Evolutionary conservation across 2,888 invertebrate genomes (phyloP), one percentile per base, ranked within the genome.

Genomic region (Drosophila gaucha): DNA sequence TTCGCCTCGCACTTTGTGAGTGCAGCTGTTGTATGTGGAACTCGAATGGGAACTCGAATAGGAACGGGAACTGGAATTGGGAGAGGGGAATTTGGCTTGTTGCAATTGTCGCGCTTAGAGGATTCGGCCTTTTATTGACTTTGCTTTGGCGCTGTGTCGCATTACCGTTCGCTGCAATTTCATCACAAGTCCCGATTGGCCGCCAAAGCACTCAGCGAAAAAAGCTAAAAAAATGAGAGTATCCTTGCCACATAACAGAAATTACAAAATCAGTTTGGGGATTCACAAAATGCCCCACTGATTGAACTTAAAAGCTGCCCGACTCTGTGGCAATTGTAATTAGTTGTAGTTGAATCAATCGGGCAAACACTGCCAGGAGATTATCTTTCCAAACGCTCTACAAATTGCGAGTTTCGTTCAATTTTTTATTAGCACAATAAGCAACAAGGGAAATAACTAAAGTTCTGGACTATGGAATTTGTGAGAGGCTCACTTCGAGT

Each of bases 41-140:
- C 12, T 16, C 30, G 10, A 30, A 30, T 5, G 6, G 30, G 26
- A 28, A 2, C 20, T 16, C 24, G 10, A 3, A 1, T 3, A 2
- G 24, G 5, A 12, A 22, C 6, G 9, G 41, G 24, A 3, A 14
- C 14, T 14, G 43, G 41, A 10, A 22, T 9, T 9, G 14, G 10
- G 24, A 16, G 3, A 5, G 28, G 6, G 6, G 12, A 28, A 20
- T 30, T 50, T 31, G 33, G 47, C 44, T 28, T 39, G 43, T 24
- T 54, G 46, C 52, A 56, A 59, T 59, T 65, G 54, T 47, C 52
- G 31, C 55, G 22, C 33, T 57, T 33, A 24, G 43, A 47, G 51
- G 47, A 38, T 33, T 41, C 38, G 55, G 31, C 60, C 57, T 36
- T 65, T 65, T 60, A 65, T 70, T 60, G 43, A 44, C 41, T 41